Base-by-base conservation (phyloP, 1,140 invertebrate genomes). In the Tetramorium alpestre region DNA sequence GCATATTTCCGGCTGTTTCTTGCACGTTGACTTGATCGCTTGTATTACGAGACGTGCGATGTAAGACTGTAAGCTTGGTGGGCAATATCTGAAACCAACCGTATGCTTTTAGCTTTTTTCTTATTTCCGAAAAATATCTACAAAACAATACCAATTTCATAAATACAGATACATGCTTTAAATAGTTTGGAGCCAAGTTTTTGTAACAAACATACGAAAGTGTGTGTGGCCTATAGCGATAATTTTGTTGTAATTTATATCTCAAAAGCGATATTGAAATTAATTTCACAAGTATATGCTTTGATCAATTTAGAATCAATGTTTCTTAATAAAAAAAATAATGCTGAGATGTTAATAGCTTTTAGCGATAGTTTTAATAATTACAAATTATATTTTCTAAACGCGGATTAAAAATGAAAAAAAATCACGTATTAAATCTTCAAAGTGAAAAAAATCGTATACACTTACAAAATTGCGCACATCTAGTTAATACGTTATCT, bases 41-140 rank as follows among this genome's bases (percentile, higher is more conserved):
- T 97, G 96, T 89, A 97, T 96, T 44, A 97, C 96, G 60, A 96
- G 96, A 91, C 96, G 96, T 77, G 96, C 96, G 47, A 98, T 95
- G 69, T 96, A 96, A 16, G 96, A 96, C 93, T 97, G 95, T 88
- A 98, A 95, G 92, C 96, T 96, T 54, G 95, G 93, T 2, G 97
- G 97, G 93, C 97, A 97, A 95, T 96, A 96, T 95, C 97, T 97
- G 95, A 54, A 96, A 97, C 44, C 28, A 75, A 77, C 25, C 91
- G 75, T 62, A 38, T n/a, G 25, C 56, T 38, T 51, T 65, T 58
- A 60, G 41, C 44, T 22, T 78, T 1, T 41, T 38, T 25, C 33
- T 78, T 38, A 65, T 1, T 78, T 80, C 4, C 10, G 8, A 80
- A 5, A 54, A 80, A 3, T 54, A 38, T 51, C 18, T 67, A 38